Conservation (phyloP, 2,797 vertebrate genomes). For the Discoglossus pictus region DNA sequence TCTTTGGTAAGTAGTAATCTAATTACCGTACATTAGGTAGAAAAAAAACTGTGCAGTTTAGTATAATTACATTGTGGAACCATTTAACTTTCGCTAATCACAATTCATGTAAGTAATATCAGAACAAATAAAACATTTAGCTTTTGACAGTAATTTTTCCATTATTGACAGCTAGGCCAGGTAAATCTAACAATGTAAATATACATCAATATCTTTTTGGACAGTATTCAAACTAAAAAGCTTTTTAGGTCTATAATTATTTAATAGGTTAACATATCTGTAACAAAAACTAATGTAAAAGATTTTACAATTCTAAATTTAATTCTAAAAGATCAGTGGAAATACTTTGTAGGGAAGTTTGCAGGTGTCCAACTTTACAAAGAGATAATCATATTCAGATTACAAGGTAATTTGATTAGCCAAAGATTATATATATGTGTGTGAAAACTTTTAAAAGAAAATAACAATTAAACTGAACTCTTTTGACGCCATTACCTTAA, state of each 20-base stretch:
- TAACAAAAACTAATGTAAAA: no score
- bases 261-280: background rate
- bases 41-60: constrained; percentile 10
- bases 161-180: constrained; percentile 10
- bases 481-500: no score
- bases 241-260: background rate
- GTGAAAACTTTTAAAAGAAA: no score
- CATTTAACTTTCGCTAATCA: constrained; percentile 20
- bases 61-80: constrained; percentile 11
- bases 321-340: no score
- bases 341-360: no score
- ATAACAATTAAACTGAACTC: no score
- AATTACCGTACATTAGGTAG: no score
- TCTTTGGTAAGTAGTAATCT: constrained; percentile 11
- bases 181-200: background rate
- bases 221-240: constrained; percentile 1
- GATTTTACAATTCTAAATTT: no score
- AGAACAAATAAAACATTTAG: constrained; percentile 18
- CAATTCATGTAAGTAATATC: constrained; percentile 26
- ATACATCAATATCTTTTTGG: background rate
- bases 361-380: no score
- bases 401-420: no score
- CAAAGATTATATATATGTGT: no score
- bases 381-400: no score
- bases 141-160: constrained; percentile 28